Evolutionary conservation across 2,113 vertebrate genomes (phyloP).

Genomic region (Semicossyphus pulcher): DNA sequence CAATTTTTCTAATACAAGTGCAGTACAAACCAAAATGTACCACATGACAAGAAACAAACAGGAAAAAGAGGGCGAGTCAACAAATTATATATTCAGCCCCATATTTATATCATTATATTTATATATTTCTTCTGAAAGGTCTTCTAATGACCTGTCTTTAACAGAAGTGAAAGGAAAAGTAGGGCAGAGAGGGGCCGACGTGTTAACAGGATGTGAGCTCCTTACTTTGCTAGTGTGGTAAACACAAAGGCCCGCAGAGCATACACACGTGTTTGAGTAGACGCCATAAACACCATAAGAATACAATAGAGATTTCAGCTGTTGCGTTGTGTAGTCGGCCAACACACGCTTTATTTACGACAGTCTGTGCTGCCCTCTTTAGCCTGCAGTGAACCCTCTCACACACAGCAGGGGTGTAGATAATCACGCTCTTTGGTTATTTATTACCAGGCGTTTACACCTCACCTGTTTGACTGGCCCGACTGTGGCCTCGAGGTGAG

Average conservation of each 20-base stretch:
- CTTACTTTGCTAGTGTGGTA: not conserved
- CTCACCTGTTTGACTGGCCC: constrained; percentile 18
- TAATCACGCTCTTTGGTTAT: constrained; percentile 10
- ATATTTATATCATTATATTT: no score
- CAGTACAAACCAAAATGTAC: no score
- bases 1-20: no score
- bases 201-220: constrained; percentile 1
- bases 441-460: constrained; percentile 5
- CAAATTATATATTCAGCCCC: no score
- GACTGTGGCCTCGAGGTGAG: not conserved
- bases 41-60: no score
- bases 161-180: constrained; percentile 26
- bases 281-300: constrained; percentile 8
- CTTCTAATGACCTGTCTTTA: not conserved
- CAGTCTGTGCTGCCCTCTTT: not conserved
- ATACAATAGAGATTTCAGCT: constrained; percentile 1
- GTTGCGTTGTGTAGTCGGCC: not conserved
- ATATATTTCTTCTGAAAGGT: constrained; percentile 6
- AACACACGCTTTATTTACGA: constrained; percentile 5
- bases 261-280: constrained; percentile 10
- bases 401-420: not conserved
- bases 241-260: constrained; percentile 15
- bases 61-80: not conserved
- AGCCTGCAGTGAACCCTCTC: not conserved
- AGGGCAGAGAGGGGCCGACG: not conserved